Base-by-base conservation (phyloP, 2,888 invertebrate species). In the Eupeodes latifasciatus region DNA sequence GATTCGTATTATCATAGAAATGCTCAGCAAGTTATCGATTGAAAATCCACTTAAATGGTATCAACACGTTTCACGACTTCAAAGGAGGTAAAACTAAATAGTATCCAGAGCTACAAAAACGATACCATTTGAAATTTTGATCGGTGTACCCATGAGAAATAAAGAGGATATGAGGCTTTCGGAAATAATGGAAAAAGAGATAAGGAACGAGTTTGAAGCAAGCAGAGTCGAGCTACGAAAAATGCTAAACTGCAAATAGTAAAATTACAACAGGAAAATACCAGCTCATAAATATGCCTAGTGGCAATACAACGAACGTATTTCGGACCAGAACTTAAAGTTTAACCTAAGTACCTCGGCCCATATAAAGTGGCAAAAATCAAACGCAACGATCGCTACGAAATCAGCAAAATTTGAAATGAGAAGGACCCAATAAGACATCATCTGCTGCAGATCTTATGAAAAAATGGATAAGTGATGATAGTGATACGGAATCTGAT, bases 1-100 rank as follows among this genome's bases (percentile, higher is more conserved):
- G 34, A 14, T 71, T 19, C n/a, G 72, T 19, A 72, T 49, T 9
- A 40, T 57, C 11, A 44, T 72, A 44, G 47, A 72, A 16, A 27
- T 72, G 57, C 72, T 67, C 49, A 67, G 51, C 14, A 67, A 67
- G 49, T 14, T 67, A 44, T 16, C 19, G 44, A 44, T 71, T 40
- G 55, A 57, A 40, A 72, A 59, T 16, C 57, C 72, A 19, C 59
- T 72, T 5, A 59, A 47, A 44, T 59, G 67, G 59, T 72, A 59
- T 59, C 57, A 19, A 27, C 71, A 57, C 19, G 55, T 55, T 55
- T 55, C 19, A 55, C 49, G 67, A 49, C 49, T 67, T 11, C 67
- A 67, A 19, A 19, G 34, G 12, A 67, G 27, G 27, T 51, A 51
- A 7, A 67, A 67, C 49, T 49, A 51, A 51, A 51, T 19, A 27